A percentile compares a stretch with the other conserved stretches of the same genome.
These are phyloP conservation scores for Strigamia maritima DNA, from an alignment of 2,888 invertebrate genomes.

Conservation along the genomic window DNA sequence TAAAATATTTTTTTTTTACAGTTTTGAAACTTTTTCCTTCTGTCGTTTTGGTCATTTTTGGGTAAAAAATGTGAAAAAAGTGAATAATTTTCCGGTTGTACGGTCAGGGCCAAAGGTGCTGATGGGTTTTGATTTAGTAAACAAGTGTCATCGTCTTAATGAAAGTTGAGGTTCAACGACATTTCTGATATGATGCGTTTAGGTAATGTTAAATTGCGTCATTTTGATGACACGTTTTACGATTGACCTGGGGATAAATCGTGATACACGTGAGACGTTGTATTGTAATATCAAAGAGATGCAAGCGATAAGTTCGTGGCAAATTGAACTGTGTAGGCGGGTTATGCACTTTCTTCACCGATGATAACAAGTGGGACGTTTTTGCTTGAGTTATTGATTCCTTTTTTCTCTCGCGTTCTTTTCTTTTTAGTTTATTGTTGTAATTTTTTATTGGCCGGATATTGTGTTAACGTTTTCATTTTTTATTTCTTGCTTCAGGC, in stretches of 20 bases:
- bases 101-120: background rate
- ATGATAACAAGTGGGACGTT: slow-evolving; percentile 16
- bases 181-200: background rate
- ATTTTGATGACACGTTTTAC: background rate
- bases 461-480: background rate
- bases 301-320: background rate
- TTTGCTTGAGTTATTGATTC: slow-evolving; percentile 2
- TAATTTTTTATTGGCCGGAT: slow-evolving; percentile 14
- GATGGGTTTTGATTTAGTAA: background rate
- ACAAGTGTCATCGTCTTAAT: slow-evolving; percentile 14
- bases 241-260: background rate
- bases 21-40: too few relatives aligned
- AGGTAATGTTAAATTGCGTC: background rate
- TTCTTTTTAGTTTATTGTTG: background rate
- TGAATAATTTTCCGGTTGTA: background rate
- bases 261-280: slow-evolving; percentile 16
- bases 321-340: background rate
- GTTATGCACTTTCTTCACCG: background rate
- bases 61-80: too few relatives aligned
- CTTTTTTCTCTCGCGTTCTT: background rate
- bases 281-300: background rate
- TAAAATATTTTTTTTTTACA: too few relatives aligned
- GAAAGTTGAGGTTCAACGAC: background rate
- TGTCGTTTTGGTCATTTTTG: background rate
- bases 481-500: background rate